Percentiles rank a stretch among this genome's conserved stretches.
phyloP scores from a whole-genome alignment of 2,888 invertebrate species.

The Steinernema hermaphroditum region DNA sequence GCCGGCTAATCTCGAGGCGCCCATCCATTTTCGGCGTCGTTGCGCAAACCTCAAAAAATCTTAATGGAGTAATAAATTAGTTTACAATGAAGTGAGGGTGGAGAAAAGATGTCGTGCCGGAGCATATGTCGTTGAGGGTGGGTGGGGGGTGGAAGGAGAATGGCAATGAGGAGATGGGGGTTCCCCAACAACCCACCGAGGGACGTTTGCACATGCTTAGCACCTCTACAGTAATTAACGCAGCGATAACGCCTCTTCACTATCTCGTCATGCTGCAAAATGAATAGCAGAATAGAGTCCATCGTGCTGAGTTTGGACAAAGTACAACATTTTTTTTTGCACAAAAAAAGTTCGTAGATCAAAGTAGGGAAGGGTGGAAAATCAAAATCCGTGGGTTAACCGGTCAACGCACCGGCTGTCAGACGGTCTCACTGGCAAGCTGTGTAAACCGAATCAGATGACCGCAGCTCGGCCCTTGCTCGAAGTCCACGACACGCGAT shows the following conservation, averaged over 20 bases:
- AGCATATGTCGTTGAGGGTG: slow-evolving; percentile 9
- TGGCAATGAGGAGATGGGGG: no score
- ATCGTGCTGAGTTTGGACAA: not conserved
- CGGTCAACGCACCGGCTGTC: not conserved
- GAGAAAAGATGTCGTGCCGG: slow-evolving; percentile 16
- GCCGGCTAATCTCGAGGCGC: not conserved
- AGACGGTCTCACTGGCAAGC: not conserved
- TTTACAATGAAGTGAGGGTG: slow-evolving; percentile 31
- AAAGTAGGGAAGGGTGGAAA: not conserved
- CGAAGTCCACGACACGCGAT: slow-evolving; percentile 7
- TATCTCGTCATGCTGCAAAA: not conserved
- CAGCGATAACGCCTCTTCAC: not conserved
- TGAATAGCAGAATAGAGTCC: no score
- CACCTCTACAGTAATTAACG: not conserved
- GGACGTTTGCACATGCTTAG: not conserved
- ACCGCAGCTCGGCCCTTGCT: not conserved
- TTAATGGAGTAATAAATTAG: slow-evolving; percentile 30
- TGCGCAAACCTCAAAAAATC: slow-evolving; percentile 31
- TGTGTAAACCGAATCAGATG: not conserved
- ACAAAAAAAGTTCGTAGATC: not conserved
- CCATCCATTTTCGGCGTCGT: slow-evolving; percentile 29
- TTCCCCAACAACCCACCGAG: no score
- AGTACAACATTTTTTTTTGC: not conserved
- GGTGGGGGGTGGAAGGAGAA: not conserved
- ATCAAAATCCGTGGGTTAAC: not conserved